Percentiles rank a stretch among this genome's conserved stretches.
phyloP scores from a whole-genome alignment of 2,888 invertebrate genomes.

The Watsonalla binaria region DNA sequence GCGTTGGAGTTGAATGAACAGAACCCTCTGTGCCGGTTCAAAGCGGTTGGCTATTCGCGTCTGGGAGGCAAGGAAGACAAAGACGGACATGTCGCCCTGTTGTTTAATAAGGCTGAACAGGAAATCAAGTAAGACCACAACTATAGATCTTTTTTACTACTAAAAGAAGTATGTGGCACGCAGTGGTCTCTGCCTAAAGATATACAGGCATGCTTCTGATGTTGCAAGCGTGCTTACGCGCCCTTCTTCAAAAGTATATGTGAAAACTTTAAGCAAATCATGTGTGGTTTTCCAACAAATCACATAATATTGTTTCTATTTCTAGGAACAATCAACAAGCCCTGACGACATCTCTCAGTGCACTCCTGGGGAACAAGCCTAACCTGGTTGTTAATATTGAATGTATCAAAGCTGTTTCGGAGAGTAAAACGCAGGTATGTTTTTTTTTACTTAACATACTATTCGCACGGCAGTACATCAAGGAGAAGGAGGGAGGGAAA shows the following conservation, averaged over 20 bases:
- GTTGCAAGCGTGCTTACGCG: too few species aligned
- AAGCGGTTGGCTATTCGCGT: constrained; percentile 95
- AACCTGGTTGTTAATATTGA: constrained; percentile 89
- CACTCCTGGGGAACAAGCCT: constrained; percentile 90
- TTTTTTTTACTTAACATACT: neutral
- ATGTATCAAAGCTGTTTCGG: constrained; percentile 86
- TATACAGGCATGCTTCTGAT: too few species aligned
- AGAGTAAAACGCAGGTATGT: constrained; percentile 86
- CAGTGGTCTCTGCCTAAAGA: neutral
- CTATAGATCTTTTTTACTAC: neutral
- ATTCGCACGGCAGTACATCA: too few species aligned
- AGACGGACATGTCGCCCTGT: constrained; percentile 92
- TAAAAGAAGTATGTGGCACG: neutral
- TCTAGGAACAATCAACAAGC: constrained; percentile 84
- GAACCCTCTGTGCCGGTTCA: constrained; percentile 95
- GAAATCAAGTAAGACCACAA: constrained; percentile 82
- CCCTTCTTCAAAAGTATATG: too few species aligned
- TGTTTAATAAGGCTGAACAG: constrained; percentile 89
- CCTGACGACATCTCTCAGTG: constrained; percentile 81
- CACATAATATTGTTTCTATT: neutral
- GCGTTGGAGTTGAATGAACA: constrained; percentile 91
- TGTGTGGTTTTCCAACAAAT: constrained; percentile 7
- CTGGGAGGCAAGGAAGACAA: constrained; percentile 93
- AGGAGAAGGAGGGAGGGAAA: too few species aligned
- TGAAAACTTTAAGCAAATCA: too few species aligned